Conservation (phyloP, 2,113 vertebrate genomes). For the Oncorhynchus mykiss region DNA sequence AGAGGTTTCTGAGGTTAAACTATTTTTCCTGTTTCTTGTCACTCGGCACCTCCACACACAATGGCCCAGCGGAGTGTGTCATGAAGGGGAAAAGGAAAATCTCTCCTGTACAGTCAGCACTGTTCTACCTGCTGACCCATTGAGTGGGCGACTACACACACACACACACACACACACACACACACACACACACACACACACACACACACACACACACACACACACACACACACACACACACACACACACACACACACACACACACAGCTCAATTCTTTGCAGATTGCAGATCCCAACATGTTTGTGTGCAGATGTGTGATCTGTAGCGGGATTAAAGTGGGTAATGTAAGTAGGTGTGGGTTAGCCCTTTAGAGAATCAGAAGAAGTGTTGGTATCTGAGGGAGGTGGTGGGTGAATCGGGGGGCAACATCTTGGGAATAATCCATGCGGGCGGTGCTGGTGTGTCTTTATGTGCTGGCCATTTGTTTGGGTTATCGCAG, state of each 20-base stretch:
- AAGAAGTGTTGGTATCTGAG: neutral
- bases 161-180: too few species aligned
- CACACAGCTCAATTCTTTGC: neutral
- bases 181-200: neutral
- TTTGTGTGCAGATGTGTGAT: neutral
- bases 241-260: too few species aligned
- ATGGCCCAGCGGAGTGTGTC: neutral
- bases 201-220: neutral
- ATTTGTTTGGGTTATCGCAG: conserved; percentile 77
- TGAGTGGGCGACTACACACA: too few species aligned
- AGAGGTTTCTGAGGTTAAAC: neutral
- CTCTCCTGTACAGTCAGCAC: conserved; percentile 2
- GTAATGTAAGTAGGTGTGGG: neutral
- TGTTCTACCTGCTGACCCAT: neutral
- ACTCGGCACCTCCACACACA: conserved; percentile 29
- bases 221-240: too few species aligned
- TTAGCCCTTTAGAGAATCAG: neutral
- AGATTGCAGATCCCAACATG: neutral
- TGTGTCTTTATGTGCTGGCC: conserved; percentile 70
- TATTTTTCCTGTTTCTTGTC: conserved; percentile 25
- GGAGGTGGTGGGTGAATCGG: neutral
- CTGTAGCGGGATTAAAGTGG: neutral
- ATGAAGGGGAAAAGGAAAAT: neutral
- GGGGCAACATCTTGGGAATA: conserved; percentile 27
- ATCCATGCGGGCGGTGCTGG: conserved; percentile 68